These are phyloP conservation scores for Elmis aenea DNA, from an alignment of 2,888 invertebrate species.

Conservation along the genomic window DNA sequence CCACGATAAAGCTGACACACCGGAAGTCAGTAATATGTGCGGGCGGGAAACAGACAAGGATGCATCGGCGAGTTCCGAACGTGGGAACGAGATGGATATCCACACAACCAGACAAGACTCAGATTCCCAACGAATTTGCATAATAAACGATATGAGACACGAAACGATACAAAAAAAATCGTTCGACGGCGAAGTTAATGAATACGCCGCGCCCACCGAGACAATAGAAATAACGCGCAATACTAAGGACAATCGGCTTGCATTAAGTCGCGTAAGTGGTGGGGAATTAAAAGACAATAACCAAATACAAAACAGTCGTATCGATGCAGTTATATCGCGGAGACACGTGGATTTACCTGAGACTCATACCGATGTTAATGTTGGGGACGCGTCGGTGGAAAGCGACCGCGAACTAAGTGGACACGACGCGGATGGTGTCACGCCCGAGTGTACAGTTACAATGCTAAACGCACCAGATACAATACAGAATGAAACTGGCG, in stretches of 20 bases:
- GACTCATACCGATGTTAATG: too few relatives aligned
- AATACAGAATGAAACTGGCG: too few relatives aligned
- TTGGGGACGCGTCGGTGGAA: too few relatives aligned
- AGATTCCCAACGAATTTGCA: constrained; percentile 12
- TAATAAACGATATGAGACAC: constrained; percentile 13
- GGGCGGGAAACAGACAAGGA: constrained; percentile 14
- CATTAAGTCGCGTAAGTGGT: constrained; percentile 14
- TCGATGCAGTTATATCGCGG: constrained; percentile 9
- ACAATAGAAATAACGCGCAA: constrained; percentile 14
- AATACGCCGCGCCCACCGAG: constrained; percentile 11
- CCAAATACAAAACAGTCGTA: constrained; percentile 17
- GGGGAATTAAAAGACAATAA: constrained; percentile 21
- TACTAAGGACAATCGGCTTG: constrained; percentile 12
- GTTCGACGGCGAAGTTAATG: constrained; percentile 10
- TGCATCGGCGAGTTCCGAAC: constrained; percentile 6
- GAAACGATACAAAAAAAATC: constrained; percentile 5
- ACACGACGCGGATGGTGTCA: too few relatives aligned
- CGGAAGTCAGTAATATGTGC: constrained; percentile 17
- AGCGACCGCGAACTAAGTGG: too few relatives aligned
- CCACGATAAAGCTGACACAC: constrained; percentile 14
- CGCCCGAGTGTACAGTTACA: too few relatives aligned
- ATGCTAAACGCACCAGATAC: too few relatives aligned
- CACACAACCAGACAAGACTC: constrained; percentile 1
- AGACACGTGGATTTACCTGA: constrained; percentile 3
- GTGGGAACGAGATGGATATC: constrained; percentile 10